Evolutionary conservation across 2,888 invertebrate genomes (phyloP).

Genomic region (Epinotia nisella): DNA sequence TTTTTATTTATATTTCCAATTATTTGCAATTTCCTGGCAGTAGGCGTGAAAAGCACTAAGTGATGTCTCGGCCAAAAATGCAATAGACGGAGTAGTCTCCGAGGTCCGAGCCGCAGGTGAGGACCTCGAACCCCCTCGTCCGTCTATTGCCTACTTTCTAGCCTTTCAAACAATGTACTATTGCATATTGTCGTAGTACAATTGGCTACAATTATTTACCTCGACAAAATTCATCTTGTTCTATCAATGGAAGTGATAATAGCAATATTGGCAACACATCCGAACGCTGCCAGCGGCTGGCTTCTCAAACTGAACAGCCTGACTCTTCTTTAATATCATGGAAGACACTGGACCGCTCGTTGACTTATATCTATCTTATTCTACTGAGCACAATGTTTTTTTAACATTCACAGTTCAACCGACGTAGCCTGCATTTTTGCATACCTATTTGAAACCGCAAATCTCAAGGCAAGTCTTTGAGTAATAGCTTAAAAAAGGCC

Average conservation of each 20-base stretch:
- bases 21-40: no score
- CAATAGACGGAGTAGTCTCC: no score
- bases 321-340: slow-evolving; percentile 45
- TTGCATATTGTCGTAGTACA: not conserved
- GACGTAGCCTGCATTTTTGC: not conserved
- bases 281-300: not conserved
- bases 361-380: slow-evolving; percentile 32
- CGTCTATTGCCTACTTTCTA: no score
- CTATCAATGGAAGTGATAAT: not conserved
- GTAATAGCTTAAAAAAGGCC: not conserved
- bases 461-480: not conserved
- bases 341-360: slow-evolving; percentile 53
- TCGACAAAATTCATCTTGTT: not conserved
- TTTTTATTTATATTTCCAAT: no score
- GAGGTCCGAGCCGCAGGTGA: no score
- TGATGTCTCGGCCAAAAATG: no score
- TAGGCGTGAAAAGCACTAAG: no score
- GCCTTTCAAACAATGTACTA: no score
- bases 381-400: slow-evolving; percentile 42
- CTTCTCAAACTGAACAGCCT: slow-evolving; percentile 4
- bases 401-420: not conserved
- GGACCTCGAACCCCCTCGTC: no score
- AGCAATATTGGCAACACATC: not conserved
- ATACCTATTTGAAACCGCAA: slow-evolving; percentile 3
- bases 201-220: not conserved